Evolutionary conservation across 2,113 vertebrate genomes (phyloP).

Genomic region (Vidua macroura): DNA sequence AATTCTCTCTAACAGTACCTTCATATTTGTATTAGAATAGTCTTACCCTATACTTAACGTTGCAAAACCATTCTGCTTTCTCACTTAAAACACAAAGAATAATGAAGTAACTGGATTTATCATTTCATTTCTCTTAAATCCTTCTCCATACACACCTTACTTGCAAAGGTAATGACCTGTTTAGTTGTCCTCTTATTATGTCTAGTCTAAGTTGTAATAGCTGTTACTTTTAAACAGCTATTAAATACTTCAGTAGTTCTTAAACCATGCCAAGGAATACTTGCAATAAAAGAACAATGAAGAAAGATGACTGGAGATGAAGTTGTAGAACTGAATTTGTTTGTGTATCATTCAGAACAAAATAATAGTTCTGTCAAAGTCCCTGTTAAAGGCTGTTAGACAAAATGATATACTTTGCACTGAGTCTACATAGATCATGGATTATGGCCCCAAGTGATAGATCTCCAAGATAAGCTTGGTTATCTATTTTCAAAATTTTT

Average conservation of each 20-base stretch:
- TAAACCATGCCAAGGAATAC: slow-evolving; percentile 67
- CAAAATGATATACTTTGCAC: background rate
- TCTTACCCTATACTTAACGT: background rate
- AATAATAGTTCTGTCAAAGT: slow-evolving; percentile 46
- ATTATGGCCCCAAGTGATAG: background rate
- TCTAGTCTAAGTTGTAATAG: slow-evolving; percentile 24
- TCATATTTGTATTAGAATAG: background rate
- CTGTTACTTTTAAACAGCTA: slow-evolving; percentile 41
- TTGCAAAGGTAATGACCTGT: background rate
- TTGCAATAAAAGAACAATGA: slow-evolving; percentile 71
- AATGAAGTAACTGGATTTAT: background rate
- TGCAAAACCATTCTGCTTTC: background rate
- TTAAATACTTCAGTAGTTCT: slow-evolving; percentile 61
- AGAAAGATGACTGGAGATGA: slow-evolving; percentile 69
- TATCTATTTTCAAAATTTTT: background rate
- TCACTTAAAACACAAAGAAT: background rate
- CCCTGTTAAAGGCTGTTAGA: background rate
- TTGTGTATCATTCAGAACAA: slow-evolving; percentile 53
- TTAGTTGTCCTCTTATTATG: background rate
- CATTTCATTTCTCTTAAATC: slow-evolving; percentile 8
- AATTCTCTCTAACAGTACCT: background rate
- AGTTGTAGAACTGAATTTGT: slow-evolving; percentile 54
- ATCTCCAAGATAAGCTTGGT: background rate
- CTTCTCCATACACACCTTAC: background rate
- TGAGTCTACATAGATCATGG: background rate